Conservation (phyloP, 1,140 invertebrate species). For the Drosophila tani region DNA sequence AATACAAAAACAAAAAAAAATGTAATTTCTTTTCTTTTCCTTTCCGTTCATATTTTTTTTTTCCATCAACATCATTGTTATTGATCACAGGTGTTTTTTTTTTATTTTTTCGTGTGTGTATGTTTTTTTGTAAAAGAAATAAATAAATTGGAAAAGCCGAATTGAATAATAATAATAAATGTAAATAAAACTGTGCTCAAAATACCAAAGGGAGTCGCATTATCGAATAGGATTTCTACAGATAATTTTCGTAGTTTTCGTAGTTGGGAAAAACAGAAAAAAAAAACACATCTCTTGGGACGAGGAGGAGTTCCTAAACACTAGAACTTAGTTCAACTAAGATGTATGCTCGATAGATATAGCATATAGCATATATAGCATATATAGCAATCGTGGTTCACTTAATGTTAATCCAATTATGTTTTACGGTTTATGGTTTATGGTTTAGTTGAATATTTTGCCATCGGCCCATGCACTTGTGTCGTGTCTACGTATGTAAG, state of each 20-base stretch:
- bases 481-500: constrained; percentile 17
- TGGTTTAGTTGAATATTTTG: constrained; percentile 45
- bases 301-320: constrained; percentile 2
- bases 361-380: not conserved
- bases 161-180: constrained; percentile 41
- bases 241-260: no score
- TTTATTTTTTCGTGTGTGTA: constrained; percentile 48
- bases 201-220: constrained; percentile 48
- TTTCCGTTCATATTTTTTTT: constrained; percentile 5
- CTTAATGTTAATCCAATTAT: constrained; percentile 32
- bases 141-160: constrained; percentile 49
- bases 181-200: constrained; percentile 75
- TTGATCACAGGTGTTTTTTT: constrained; percentile 66
- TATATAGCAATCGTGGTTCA: constrained; percentile 14
- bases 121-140: constrained; percentile 55
- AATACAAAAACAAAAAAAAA: constrained; percentile 65
- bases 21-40: constrained; percentile 8
- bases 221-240: constrained; percentile 1
- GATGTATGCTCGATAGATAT: constrained; percentile 25
- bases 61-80: constrained; percentile 16
- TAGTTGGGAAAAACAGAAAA: constrained; percentile 23
- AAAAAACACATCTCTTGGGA: not conserved
- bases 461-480: constrained; percentile 39
- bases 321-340: constrained; percentile 70
- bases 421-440: constrained; percentile 25